Conservation (phyloP, 2,113 vertebrate species). For the Anguilla rostrata region DNA sequence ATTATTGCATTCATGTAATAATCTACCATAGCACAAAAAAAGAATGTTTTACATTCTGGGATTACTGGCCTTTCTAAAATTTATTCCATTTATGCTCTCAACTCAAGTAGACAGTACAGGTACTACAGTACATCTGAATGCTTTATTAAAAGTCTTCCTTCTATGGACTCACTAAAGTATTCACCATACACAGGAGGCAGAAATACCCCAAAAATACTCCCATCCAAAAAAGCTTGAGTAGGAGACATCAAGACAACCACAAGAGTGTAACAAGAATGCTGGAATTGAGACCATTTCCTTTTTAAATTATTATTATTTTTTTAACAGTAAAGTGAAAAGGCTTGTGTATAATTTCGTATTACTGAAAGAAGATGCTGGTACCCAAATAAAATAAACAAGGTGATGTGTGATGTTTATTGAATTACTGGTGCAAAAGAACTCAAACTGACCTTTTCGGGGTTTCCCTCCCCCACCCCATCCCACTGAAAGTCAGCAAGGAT, state of each 20-base stretch:
- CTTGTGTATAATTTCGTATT: neutral
- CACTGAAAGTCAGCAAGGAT: neutral
- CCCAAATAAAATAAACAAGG: neutral
- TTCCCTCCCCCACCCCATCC: neutral
- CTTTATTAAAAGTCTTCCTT: neutral
- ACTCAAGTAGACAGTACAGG: neutral
- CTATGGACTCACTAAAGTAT: neutral
- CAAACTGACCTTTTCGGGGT: neutral
- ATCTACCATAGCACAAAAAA: neutral
- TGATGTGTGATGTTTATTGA: neutral
- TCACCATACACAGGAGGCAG: neutral
- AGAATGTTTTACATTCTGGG: neutral
- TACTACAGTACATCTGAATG: neutral
- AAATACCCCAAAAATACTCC: neutral
- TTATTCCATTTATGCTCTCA: neutral
- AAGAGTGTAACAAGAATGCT: neutral
- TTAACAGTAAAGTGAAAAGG: neutral
- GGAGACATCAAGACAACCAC: neutral
- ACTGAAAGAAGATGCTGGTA: neutral
- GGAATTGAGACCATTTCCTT: neutral
- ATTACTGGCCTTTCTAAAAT: neutral
- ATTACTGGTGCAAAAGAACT: neutral
- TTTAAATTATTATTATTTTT: neutral
- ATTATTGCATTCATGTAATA: constrained; percentile 5
- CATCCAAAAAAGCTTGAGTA: neutral